Conservation (phyloP, 1,140 invertebrate genomes). For the Drosophila prosaltans region DNA sequence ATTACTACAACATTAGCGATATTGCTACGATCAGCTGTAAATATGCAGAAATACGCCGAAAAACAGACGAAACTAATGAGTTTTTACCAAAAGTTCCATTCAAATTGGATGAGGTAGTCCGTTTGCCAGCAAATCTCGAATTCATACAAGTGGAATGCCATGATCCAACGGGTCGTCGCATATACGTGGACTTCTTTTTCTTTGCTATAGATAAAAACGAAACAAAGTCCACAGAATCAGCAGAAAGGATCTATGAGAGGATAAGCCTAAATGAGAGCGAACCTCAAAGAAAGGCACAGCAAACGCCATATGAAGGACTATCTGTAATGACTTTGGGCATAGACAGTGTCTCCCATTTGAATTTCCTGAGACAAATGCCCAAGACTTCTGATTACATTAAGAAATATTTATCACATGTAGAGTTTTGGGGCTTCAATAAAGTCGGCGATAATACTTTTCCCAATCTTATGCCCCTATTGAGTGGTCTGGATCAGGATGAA, state of each 20-base stretch:
- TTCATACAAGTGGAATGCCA: constrained; percentile 87
- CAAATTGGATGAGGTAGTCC: constrained; percentile 75
- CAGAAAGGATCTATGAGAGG: background rate
- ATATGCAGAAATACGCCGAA: constrained; percentile 86
- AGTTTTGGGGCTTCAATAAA: constrained; percentile 92
- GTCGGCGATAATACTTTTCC: constrained; percentile 93
- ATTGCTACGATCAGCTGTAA: constrained; percentile 85
- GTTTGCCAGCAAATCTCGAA: constrained; percentile 84
- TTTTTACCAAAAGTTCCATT: constrained; percentile 80
- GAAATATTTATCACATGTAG: constrained; percentile 86
- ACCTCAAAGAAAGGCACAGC: background rate
- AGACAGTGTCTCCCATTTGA: constrained; percentile 93
- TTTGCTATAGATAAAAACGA: constrained; percentile 85
- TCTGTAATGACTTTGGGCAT: constrained; percentile 91
- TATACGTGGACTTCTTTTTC: constrained; percentile 88
- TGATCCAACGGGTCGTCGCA: constrained; percentile 65
- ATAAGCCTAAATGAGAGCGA: constrained; percentile 33
- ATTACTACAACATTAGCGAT: constrained; percentile 85
- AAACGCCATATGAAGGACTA: constrained; percentile 58
- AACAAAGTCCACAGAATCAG: background rate
- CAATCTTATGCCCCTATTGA: constrained; percentile 90
- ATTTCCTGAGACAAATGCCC: constrained; percentile 92
- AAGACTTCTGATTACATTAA: constrained; percentile 86
- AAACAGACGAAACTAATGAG: constrained; percentile 76
- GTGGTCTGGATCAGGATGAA: constrained; percentile 86